Evolutionary conservation across 1,140 invertebrate genomes (phyloP).

Genomic region (Habropoda laboriosa): DNA sequence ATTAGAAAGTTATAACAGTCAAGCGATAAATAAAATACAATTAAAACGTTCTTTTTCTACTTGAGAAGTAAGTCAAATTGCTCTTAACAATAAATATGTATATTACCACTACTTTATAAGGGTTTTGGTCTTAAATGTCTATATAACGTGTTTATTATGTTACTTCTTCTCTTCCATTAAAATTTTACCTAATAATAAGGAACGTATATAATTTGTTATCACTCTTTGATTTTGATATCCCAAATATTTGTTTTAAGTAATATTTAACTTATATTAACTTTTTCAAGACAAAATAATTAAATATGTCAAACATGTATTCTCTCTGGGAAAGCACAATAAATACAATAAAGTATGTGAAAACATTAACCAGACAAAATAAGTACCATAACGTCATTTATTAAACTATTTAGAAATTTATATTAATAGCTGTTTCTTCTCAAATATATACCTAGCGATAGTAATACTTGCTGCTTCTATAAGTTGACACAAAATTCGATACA

Average conservation of each 20-base stretch:
- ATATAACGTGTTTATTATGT: slow-evolving; percentile 55
- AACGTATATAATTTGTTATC: slow-evolving; percentile 36
- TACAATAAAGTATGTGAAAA: slow-evolving; percentile 75
- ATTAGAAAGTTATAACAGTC: slow-evolving; percentile 42
- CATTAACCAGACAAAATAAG: slow-evolving; percentile 6
- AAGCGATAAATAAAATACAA: slow-evolving; percentile 38
- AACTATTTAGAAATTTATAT: neutral
- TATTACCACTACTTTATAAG: slow-evolving; percentile 59
- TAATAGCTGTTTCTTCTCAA: neutral
- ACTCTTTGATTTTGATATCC: slow-evolving; percentile 42
- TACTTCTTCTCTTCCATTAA: slow-evolving; percentile 60
- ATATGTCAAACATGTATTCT: slow-evolving; percentile 70
- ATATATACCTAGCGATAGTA: neutral
- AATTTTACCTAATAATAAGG: slow-evolving; percentile 57
- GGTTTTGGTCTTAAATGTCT: slow-evolving; percentile 66
- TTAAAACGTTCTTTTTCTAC: slow-evolving; percentile 3
- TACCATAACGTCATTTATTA: neutral
- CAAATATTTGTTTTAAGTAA: slow-evolving; percentile 50
- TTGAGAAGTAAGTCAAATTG: slow-evolving; percentile 31
- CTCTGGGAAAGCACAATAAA: slow-evolving; percentile 78
- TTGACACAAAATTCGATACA: neutral
- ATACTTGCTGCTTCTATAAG: neutral
- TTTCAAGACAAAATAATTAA: slow-evolving; percentile 45
- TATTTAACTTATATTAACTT: slow-evolving; percentile 46
- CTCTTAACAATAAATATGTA: slow-evolving; percentile 19